phyloP scores from a whole-genome alignment of 2,888 invertebrate species.

The Catocala fraxini region DNA sequence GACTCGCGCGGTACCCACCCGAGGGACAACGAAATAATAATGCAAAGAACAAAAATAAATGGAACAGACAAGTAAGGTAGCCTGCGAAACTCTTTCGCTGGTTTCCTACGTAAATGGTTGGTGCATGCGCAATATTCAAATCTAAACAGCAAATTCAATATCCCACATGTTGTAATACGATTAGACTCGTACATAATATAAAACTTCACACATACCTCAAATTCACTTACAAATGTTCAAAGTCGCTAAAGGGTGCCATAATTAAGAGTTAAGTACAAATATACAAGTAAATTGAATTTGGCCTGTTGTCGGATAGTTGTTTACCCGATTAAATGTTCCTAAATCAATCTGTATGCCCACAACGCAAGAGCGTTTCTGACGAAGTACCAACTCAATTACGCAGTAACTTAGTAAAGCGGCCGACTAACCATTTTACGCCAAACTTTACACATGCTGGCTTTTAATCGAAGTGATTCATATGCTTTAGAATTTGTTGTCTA shows the following conservation, averaged over 20 bases:
- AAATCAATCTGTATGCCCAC: neutral
- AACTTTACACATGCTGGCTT: conserved; percentile 28
- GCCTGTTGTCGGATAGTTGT: neutral
- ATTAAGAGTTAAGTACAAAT: neutral
- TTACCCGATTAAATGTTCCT: conserved; percentile 1
- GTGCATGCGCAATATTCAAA: too few species aligned
- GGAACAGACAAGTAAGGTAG: too few species aligned
- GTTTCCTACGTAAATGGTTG: too few species aligned
- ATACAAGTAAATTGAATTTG: neutral
- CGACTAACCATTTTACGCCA: conserved; percentile 29
- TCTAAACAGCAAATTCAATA: too few species aligned
- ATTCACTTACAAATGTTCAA: too few species aligned
- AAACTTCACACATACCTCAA: too few species aligned
- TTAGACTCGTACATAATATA: neutral
- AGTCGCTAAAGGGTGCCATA: conserved; percentile 1
- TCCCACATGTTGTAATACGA: too few species aligned
- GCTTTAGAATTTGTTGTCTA: conserved; percentile 2
- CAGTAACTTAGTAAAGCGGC: conserved; percentile 25
- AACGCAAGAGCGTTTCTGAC: conserved; percentile 17
- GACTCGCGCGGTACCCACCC: too few species aligned
- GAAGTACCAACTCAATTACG: conserved; percentile 35
- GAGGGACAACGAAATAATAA: too few species aligned
- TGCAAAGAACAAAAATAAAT: too few species aligned
- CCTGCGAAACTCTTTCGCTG: too few species aligned
- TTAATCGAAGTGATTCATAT: conserved; percentile 24